Evolutionary conservation across 2,797 vertebrate species (phyloP).

Genomic region (Nothura maculosa): DNA sequence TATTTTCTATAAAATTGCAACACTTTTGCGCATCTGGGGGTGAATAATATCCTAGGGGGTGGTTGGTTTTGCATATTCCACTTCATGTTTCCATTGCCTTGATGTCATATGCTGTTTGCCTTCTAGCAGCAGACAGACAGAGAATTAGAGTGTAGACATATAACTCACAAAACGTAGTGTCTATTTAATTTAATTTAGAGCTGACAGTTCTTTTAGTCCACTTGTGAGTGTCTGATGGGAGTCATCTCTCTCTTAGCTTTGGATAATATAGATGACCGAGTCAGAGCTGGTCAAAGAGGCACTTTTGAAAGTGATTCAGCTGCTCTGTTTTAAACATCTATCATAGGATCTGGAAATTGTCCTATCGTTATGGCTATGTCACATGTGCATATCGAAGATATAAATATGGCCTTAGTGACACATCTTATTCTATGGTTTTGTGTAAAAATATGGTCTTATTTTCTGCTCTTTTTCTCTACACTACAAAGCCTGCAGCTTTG

Average conservation of each 20-base stretch:
- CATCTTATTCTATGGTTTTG: not conserved
- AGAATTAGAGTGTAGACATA: not conserved
- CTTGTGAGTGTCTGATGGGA: not conserved
- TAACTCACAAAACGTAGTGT: not conserved
- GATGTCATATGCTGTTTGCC: not conserved
- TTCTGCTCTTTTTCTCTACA: not conserved
- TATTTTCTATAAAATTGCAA: not conserved
- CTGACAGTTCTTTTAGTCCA: not conserved
- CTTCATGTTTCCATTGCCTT: not conserved
- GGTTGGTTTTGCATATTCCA: not conserved
- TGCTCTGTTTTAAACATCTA: not conserved
- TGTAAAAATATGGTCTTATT: not conserved
- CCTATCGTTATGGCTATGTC: not conserved
- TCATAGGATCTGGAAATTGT: not conserved
- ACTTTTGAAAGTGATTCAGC: not conserved
- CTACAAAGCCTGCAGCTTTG: rapidly evolving
- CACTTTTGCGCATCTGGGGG: not conserved
- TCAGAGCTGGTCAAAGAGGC: not conserved
- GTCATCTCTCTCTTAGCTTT: not conserved
- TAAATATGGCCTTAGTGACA: not conserved
- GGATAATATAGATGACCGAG: not conserved
- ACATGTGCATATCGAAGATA: not conserved
- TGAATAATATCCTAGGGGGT: not conserved
- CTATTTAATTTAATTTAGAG: not conserved
- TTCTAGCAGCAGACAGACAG: not conserved